A percentile compares a stretch with the other conserved stretches of the same genome.
Conservation (phyloP, 2,797 vertebrate genomes). For the Eidolon dupreanum region DNA sequence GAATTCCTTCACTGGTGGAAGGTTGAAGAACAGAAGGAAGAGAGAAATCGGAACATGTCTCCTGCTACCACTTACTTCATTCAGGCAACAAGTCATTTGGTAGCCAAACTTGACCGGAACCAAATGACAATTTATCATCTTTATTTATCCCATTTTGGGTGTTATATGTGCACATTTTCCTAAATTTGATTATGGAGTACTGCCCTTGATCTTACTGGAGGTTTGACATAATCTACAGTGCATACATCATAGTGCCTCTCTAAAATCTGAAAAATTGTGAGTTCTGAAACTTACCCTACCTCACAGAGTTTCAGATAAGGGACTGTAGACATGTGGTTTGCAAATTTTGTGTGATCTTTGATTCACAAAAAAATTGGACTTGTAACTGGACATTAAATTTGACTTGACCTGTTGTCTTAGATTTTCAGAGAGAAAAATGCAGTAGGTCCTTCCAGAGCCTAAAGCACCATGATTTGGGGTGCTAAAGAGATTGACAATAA, state of each 20-base stretch:
- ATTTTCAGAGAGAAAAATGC: constrained; percentile 41
- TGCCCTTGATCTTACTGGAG: background rate
- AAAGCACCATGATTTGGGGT: background rate
- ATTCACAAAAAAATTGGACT: background rate
- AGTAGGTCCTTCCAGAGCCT: background rate
- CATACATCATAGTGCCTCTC: background rate
- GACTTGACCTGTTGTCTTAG: background rate
- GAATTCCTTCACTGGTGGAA: background rate
- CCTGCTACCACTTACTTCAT: background rate
- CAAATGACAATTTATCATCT: background rate
- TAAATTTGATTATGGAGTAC: background rate
- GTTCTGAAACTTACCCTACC: background rate
- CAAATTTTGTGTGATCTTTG: background rate
- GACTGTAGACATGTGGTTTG: background rate
- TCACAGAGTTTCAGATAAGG: background rate
- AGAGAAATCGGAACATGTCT: background rate
- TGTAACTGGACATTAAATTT: background rate
- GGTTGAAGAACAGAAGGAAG: background rate
- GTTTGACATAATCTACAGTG: background rate
- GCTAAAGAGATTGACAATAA: background rate
- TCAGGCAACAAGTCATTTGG: background rate
- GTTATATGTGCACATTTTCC: background rate
- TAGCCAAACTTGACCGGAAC: background rate
- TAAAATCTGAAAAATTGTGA: background rate
- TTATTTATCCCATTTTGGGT: background rate